phyloP scores from a whole-genome alignment of 2,888 invertebrate genomes.

The Lithophane leautieri region DNA sequence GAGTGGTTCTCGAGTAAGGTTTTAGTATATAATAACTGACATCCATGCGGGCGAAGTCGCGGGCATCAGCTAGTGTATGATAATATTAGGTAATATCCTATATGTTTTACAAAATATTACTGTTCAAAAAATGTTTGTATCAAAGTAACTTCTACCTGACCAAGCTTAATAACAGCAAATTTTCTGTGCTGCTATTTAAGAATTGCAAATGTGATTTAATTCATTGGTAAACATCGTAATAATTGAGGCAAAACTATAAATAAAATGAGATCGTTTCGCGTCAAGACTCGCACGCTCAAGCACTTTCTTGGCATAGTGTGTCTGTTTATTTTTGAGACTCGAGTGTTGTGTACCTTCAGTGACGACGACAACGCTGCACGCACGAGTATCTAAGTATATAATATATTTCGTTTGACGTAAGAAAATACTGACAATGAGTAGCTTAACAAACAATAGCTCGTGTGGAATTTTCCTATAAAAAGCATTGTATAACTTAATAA shows the following conservation, averaged over 20 bases:
- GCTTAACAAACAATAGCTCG: constrained; percentile 19
- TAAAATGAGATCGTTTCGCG: constrained; percentile 69
- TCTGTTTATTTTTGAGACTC: constrained; percentile 83
- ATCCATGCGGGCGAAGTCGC: too few species aligned
- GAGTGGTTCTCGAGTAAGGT: too few species aligned
- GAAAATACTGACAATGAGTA: constrained; percentile 24
- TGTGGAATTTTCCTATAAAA: constrained; percentile 35
- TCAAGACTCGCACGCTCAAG: constrained; percentile 74
- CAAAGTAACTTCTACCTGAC: not conserved
- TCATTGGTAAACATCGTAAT: constrained; percentile 38
- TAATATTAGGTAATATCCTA: not conserved
- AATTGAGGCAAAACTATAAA: constrained; percentile 62
- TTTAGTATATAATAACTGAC: too few species aligned
- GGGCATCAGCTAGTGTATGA: too few species aligned
- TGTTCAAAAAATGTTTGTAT: not conserved
- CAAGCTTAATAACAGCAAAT: not conserved
- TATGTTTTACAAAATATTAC: not conserved
- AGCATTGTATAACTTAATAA: not conserved
- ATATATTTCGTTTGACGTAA: constrained; percentile 56
- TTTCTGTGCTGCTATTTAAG: not conserved
- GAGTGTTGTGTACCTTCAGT: constrained; percentile 73
- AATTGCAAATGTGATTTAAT: constrained; percentile 16
- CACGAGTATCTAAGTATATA: constrained; percentile 26
- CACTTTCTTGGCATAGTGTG: constrained; percentile 81
- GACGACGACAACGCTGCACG: constrained; percentile 59